These are phyloP conservation scores for Punctoribates punctum DNA, from an alignment of 2,888 invertebrate species.

Conservation along the genomic window DNA sequence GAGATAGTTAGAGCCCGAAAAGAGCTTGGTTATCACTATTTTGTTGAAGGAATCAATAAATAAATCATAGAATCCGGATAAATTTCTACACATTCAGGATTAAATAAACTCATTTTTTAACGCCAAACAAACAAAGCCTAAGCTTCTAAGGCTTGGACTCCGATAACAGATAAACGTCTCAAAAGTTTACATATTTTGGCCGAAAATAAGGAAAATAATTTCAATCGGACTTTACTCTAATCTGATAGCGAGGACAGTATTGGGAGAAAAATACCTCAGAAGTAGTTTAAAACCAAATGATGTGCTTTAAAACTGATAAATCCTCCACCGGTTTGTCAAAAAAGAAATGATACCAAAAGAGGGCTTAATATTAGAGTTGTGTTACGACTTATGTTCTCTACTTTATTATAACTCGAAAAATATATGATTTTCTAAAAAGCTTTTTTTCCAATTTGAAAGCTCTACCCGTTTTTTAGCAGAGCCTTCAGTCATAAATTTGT, in stretches of 20 bases:
- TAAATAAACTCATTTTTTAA: too few relatives aligned
- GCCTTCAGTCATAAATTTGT: neutral
- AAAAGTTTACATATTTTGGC: too few relatives aligned
- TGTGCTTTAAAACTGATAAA: neutral
- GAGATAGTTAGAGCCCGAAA: too few relatives aligned
- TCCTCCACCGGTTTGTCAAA: neutral
- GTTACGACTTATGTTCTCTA: neutral
- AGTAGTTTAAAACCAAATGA: constrained; percentile 7
- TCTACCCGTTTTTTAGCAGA: neutral
- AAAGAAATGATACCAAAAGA: neutral
- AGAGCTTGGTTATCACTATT: too few relatives aligned
- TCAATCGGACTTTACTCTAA: too few relatives aligned
- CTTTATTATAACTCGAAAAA: neutral
- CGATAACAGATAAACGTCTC: too few relatives aligned
- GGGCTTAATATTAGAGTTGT: neutral
- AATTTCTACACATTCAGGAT: too few relatives aligned
- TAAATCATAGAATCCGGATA: too few relatives aligned
- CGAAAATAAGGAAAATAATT: too few relatives aligned
- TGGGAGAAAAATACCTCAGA: neutral
- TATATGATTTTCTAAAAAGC: constrained; percentile 1
- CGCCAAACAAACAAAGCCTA: too few relatives aligned
- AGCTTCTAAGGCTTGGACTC: too few relatives aligned
- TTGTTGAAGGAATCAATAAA: too few relatives aligned
- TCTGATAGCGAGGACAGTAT: neutral
- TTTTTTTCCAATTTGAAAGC: neutral